phyloP scores from a whole-genome alignment of 2,888 invertebrate genomes.

The Lissonota sp. region DNA sequence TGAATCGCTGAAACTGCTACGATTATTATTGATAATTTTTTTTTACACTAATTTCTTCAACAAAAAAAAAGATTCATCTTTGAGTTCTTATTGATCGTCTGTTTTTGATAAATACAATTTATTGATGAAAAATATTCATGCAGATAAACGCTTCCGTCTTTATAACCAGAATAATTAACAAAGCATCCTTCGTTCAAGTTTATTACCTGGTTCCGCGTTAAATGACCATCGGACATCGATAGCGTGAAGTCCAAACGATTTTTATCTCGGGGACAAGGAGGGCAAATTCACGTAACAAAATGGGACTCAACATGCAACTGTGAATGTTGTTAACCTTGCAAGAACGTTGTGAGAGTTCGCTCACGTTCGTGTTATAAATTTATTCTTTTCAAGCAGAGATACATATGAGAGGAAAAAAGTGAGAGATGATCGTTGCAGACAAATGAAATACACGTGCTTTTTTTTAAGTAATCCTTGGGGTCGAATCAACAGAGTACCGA shows the following conservation, averaged over 20 bases:
- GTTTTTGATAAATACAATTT: too few species aligned
- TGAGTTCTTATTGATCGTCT: too few species aligned
- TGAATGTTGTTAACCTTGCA: slow-evolving; percentile 77
- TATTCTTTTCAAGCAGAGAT: neutral
- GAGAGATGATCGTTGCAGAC: slow-evolving; percentile 3
- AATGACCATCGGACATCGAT: neutral
- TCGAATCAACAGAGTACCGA: too few species aligned
- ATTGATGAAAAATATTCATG: too few species aligned
- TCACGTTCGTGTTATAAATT: slow-evolving; percentile 16
- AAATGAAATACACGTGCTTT: too few species aligned
- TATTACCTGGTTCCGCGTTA: slow-evolving; percentile 30
- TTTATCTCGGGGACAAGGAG: slow-evolving; percentile 50
- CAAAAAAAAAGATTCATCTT: too few species aligned
- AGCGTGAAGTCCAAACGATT: slow-evolving; percentile 4
- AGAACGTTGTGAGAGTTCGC: slow-evolving; percentile 50
- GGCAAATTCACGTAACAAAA: slow-evolving; percentile 41
- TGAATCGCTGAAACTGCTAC: neutral
- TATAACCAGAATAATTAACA: neutral
- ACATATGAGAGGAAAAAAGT: slow-evolving; percentile 9
- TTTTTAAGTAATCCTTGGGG: too few species aligned
- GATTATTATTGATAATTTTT: neutral
- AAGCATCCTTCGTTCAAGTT: neutral
- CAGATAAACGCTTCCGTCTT: too few species aligned
- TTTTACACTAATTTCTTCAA: too few species aligned
- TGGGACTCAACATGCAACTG: slow-evolving; percentile 48